Evolutionary conservation across 2,113 vertebrate genomes (phyloP).

Genomic region (Macaca mulatta): DNA sequence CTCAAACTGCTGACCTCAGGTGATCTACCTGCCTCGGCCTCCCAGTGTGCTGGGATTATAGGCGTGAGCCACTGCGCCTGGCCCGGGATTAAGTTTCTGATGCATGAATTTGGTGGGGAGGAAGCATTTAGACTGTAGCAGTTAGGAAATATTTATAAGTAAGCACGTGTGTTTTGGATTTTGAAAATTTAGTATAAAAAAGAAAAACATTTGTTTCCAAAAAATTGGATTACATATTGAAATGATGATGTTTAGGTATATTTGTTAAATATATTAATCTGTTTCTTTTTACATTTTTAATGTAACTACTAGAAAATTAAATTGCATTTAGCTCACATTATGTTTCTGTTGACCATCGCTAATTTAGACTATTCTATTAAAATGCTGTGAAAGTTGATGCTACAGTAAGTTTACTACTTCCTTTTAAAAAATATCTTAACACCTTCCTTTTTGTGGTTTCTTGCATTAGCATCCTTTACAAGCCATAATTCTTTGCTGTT

Average conservation of each 20-base stretch:
- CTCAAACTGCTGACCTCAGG: no score
- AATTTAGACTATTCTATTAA: conserved; percentile 48
- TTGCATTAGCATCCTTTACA: conserved; percentile 67
- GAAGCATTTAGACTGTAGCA: background rate
- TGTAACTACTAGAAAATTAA: background rate
- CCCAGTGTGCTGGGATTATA: no score
- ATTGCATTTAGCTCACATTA: background rate
- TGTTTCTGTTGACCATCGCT: background rate
- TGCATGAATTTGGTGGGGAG: background rate
- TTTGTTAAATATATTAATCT: conserved; percentile 14
- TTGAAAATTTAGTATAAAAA: conserved; percentile 21
- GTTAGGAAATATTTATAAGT: background rate
- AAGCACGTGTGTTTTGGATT: background rate
- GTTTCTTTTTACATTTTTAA: conserved; percentile 15
- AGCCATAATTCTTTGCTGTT: conserved; percentile 61
- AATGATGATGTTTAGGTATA: conserved; percentile 1
- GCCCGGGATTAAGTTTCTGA: background rate
- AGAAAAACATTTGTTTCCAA: background rate
- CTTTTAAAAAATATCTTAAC: conserved; percentile 48
- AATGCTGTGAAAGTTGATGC: conserved; percentile 44
- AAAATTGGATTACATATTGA: conserved; percentile 19
- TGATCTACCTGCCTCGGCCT: no score
- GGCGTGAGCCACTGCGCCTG: no score
- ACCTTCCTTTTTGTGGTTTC: conserved; percentile 63
- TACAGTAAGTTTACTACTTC: conserved; percentile 48